A percentile compares a stretch with the other conserved stretches of the same genome.
Conservation (phyloP, 2,113 vertebrate genomes). For the Eptesicus fuscus region DNA sequence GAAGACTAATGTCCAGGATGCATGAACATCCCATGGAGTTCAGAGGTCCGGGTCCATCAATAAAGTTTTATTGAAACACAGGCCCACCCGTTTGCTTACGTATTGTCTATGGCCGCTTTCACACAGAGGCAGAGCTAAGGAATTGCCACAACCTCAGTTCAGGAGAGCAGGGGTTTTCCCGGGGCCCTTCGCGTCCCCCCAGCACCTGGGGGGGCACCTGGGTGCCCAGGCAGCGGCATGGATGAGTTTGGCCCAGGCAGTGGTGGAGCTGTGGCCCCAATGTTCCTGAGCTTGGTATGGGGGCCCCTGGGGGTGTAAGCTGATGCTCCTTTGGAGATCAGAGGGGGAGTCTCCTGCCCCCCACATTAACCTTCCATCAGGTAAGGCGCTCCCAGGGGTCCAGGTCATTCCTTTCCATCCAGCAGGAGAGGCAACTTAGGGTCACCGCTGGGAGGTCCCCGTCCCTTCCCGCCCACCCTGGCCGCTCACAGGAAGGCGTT, state of each 20-base stretch:
- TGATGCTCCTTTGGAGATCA: neutral
- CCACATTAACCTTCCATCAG: neutral
- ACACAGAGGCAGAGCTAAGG: neutral
- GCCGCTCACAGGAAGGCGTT: neutral
- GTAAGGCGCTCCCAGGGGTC: neutral
- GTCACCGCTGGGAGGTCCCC: fast-evolving
- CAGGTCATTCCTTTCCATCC: neutral
- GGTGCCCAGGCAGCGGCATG: neutral
- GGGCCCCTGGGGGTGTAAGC: neutral
- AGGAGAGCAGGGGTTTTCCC: neutral
- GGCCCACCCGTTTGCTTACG: neutral
- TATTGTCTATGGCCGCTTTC: neutral
- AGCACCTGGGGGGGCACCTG: neutral
- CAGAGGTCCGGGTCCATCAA: neutral
- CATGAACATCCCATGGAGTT: neutral
- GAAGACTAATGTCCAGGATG: neutral
- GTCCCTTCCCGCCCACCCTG: neutral
- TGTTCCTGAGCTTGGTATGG: neutral
- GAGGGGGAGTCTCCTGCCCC: neutral
- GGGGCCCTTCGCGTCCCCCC: neutral
- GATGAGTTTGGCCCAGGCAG: neutral
- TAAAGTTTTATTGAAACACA: conserved; percentile 13
- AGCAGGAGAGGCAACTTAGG: neutral
- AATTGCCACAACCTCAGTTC: neutral
- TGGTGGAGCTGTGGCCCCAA: neutral